Evolutionary conservation across 2,888 invertebrate species (phyloP).

Genomic region (Argynnis bischoffii): DNA sequence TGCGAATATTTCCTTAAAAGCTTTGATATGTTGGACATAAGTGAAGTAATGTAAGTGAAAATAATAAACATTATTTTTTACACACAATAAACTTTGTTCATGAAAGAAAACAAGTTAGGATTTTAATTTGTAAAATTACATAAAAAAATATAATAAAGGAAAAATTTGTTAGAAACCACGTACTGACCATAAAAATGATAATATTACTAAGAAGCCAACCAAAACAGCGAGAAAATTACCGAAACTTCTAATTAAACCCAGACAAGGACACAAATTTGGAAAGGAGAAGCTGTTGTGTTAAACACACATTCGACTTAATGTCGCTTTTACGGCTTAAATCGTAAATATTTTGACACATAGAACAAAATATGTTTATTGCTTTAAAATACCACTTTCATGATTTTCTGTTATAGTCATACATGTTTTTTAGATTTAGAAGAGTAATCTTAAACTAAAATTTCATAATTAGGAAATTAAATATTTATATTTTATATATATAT

Average conservation of each 20-base stretch:
- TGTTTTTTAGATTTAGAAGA: too few species aligned
- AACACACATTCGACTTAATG: constrained; percentile 25
- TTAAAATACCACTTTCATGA: constrained; percentile 6
- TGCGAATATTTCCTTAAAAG: too few species aligned
- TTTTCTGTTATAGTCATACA: background rate
- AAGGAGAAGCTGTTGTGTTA: constrained; percentile 25
- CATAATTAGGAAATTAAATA: too few species aligned
- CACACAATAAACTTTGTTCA: too few species aligned
- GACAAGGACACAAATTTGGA: constrained; percentile 22
- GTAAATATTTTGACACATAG: constrained; percentile 28
- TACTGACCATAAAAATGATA: constrained; percentile 1
- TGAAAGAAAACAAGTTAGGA: background rate
- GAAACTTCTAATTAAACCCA: constrained; percentile 25
- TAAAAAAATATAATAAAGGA: background rate
- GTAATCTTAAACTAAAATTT: too few species aligned
- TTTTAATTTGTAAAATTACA: background rate
- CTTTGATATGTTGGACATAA: too few species aligned
- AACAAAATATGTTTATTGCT: constrained; percentile 21
- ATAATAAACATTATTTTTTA: too few species aligned
- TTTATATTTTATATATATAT: too few species aligned
- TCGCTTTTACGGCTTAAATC: constrained; percentile 24
- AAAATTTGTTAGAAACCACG: background rate
- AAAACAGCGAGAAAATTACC: constrained; percentile 22
- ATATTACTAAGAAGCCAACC: constrained; percentile 14
- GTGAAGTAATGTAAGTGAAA: too few species aligned